Base-by-base conservation (phyloP, 2,888 invertebrate genomes). In the Biston betularia region DNA sequence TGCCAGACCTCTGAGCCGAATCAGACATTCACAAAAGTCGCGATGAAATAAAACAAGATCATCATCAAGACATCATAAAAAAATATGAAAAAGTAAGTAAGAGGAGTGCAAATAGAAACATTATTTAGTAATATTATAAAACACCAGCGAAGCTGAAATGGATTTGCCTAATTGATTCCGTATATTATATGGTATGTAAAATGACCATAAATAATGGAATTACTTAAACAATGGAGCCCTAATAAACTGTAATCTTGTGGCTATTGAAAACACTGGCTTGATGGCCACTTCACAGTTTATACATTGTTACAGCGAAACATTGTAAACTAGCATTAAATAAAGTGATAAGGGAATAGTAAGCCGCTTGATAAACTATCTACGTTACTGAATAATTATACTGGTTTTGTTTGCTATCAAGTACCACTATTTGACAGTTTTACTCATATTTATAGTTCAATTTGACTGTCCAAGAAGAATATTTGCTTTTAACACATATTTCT, bases 291-390 rank as follows among this genome's bases (percentile, higher is more conserved):
- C 40, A 58, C 34, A 53, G 10, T 56, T 7, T 58, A 42, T 58
- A 57, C 53, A 40, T 46, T 46, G 48, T 58, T 53, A 46, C 53
- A 46, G 52, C 45, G n/a, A 44, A 49, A 42, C 34, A 52, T 57
- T 52, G 46, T 14, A 58, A 53, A 42, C 46, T 14, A 53, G 53
- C 53, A 53, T 38, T 57, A 50, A 57, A 49, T 55, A 42, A 15
- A 42, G 44, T 46, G 65, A 65, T 65, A 65, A 49, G 59, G 45
- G 34, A 14, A 60, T 44, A 53, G 42, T 54, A 49, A 53, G 24
- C 52, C 9, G 34, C 35, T 60, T 55, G 55, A 59, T 60, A 45
- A 59, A 49, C 15, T 44, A 42, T 49, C 42, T 33, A 50, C 42
- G n/a, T 49, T 48, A 38, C 57, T 55, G 45, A 45, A 45, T 38